Base-by-base conservation (phyloP, 2,113 vertebrate species). In the Ranitomeya imitator region DNA sequence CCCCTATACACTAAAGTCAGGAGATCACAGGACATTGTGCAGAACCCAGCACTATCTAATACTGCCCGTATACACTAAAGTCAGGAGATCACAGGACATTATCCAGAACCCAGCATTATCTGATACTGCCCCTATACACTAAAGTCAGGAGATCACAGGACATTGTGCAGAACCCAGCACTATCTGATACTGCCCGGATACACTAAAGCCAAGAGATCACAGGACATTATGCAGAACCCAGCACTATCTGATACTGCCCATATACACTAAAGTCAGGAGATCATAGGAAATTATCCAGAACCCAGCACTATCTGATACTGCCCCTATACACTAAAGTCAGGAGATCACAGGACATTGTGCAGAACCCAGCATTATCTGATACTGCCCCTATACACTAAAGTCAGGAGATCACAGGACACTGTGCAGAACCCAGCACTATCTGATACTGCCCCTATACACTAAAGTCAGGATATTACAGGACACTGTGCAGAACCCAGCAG, bases 301-400 rank as follows among this genome's bases (percentile, higher is more conserved):
- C 26, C 26, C 26, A 31, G 26, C 26, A 31, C 26, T 31, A 31
- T 31, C 26, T 31, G 26, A 31, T 31, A 31, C 26, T 31, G 26
- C 26, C 26, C 26, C 26, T 31, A 31, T 31, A 2, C 26, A 31
- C 26, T 31, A 31, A 31, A 31, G 26, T 31, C n/a, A 31, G 67
- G 52, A 57, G 23, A 57, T 74, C 55, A 76, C 55, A 45, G 84
- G 12, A 76, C 26, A 85, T 85, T 61, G 74, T 57, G 60, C 14
- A 77, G 45, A 23, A 45, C 60, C 67, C 71, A 51, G 26, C 63
- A 84, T 51, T 76, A 23, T 65, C 19, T 74, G 54, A 73, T 26
- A 71, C 26, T 60, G 55, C 77, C 37, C 54, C 26, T 31, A 1
- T 31, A 31, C 26, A 31, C 26, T 31, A 31, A 31, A 31, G 26